Evolutionary conservation across 2,797 vertebrate species (phyloP).

Genomic region (Eremophila alpestris): DNA sequence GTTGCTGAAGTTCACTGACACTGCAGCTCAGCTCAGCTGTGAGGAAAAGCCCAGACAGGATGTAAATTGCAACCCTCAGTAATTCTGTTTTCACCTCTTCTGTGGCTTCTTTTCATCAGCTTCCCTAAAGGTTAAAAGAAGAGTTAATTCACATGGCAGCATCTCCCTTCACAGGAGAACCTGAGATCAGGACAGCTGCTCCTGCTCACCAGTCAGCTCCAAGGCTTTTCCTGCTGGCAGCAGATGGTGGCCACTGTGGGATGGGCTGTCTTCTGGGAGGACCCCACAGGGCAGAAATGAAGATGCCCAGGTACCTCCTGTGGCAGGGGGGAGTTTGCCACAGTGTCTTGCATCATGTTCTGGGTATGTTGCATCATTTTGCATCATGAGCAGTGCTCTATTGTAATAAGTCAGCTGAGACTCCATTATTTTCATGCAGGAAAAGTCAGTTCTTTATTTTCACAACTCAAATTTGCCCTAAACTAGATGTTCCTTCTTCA

Average conservation of each 20-base stretch:
- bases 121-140: neutral
- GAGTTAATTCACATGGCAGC: neutral
- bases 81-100: neutral
- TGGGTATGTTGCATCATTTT: neutral
- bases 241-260: neutral
- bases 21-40: neutral
- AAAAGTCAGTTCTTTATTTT: neutral
- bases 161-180: neutral
- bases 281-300: neutral
- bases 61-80: neutral
- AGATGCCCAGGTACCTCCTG: neutral
- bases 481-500: neutral
- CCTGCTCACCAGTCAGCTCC: neutral
- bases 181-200: neutral
- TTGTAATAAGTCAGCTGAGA: neutral
- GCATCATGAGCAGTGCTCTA: neutral
- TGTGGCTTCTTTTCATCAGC: neutral
- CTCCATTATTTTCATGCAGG: neutral
- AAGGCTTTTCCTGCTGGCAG: neutral
- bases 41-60: neutral
- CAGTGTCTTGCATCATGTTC: neutral
- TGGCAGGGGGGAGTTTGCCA: neutral
- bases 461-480: neutral
- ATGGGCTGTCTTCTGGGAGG: neutral
- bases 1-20: neutral